Conservation (phyloP, 2,113 vertebrate genomes). For the Empidonax alnorum region DNA sequence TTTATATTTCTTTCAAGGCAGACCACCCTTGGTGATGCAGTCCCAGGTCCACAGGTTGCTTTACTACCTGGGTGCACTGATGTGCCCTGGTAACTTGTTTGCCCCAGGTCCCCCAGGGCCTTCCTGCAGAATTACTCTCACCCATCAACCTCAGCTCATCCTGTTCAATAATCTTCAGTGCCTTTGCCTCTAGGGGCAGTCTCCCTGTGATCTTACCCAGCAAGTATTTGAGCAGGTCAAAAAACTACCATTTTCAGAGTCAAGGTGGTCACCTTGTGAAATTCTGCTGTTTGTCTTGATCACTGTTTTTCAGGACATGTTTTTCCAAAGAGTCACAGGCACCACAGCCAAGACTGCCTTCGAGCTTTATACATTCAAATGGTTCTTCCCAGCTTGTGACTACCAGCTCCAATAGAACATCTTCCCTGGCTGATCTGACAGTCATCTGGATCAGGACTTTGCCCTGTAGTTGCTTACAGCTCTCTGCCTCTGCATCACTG, state of each 20-base stretch:
- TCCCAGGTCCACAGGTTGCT: background rate
- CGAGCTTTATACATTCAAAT: fast-evolving
- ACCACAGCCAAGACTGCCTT: background rate
- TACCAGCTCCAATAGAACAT: background rate
- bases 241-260: background rate
- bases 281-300: background rate
- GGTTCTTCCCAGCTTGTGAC: background rate
- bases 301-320: background rate
- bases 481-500: fast-evolving
- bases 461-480: fast-evolving
- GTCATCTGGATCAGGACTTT: background rate
- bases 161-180: background rate
- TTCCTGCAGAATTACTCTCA: background rate
- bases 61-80: fast-evolving
- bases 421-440: background rate
- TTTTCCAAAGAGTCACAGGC: background rate
- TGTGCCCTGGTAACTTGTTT: background rate
- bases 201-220: background rate
- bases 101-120: fast-evolving
- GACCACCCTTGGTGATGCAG: background rate
- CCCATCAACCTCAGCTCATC: background rate
- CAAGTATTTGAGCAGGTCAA: background rate
- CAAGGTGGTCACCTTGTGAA: background rate
- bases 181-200: background rate
- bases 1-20: no score